These are phyloP conservation scores for Diuraphis noxia DNA, from an alignment of 1,140 invertebrate genomes.

Conservation along the genomic window DNA sequence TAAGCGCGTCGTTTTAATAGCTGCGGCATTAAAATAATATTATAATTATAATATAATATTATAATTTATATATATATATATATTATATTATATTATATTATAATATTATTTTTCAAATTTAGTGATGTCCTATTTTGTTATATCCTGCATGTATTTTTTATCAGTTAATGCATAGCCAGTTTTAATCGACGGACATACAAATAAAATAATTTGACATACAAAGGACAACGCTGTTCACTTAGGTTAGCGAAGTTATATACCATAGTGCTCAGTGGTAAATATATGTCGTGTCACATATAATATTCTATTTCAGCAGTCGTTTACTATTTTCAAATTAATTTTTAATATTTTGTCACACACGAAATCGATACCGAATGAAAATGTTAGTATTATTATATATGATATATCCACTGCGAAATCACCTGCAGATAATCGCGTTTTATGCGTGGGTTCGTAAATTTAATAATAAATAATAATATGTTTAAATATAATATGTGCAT, in stretches of 20 bases:
- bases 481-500: not conserved
- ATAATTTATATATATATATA: too few relatives aligned
- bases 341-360: not conserved
- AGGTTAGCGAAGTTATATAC: not conserved
- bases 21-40: too few relatives aligned
- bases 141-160: not conserved
- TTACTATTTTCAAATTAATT: not conserved
- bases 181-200: too few relatives aligned
- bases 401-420: not conserved
- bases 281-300: not conserved
- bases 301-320: not conserved
- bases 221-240: not conserved
- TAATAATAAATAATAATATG: slow-evolving; percentile 4
- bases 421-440: not conserved
- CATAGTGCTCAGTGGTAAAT: not conserved
- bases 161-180: not conserved
- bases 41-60: too few relatives aligned
- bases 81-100: not conserved
- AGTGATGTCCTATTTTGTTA: not conserved
- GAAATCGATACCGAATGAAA: not conserved
- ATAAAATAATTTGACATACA: too few relatives aligned
- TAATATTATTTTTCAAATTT: not conserved
- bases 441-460: not conserved
- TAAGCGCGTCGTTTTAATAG: not conserved
- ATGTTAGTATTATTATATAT: not conserved